Conservation (phyloP, 2,113 vertebrate genomes). For the Corydoras maculifer region DNA sequence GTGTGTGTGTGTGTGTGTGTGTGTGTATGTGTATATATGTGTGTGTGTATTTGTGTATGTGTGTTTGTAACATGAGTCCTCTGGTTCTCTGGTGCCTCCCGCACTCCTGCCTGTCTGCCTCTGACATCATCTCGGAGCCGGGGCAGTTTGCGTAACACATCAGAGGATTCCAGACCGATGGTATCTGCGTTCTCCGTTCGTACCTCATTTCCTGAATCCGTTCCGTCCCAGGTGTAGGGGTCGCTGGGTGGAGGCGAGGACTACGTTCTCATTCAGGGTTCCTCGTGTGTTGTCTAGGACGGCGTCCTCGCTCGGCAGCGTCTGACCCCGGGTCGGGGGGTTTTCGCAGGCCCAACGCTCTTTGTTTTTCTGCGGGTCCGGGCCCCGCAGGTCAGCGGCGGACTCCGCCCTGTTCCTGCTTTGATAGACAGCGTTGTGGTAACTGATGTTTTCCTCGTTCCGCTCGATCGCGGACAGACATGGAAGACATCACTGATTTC, state of each 20-base stretch:
- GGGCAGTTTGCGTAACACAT: conserved; percentile 59
- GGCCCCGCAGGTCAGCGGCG: conserved; percentile 60
- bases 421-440: conserved; percentile 61
- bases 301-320: not conserved
- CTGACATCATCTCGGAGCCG: conserved; percentile 55
- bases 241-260: not conserved
- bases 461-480: conserved; percentile 54
- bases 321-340: conserved; percentile 20
- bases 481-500: not conserved
- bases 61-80: conserved; percentile 24
- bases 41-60: not conserved
- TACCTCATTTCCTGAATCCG: not conserved
- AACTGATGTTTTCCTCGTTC: conserved; percentile 64
- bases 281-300: not conserved
- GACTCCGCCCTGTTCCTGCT: conserved; percentile 71
- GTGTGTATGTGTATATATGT: too few species aligned
- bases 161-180: conserved; percentile 64
- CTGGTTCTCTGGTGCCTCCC: conserved; percentile 26
- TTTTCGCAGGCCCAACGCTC: conserved; percentile 46
- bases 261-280: not conserved
- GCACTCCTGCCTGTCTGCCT: conserved; percentile 38
- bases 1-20: not conserved
- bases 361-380: conserved; percentile 66
- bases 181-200: conserved; percentile 50
- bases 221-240: not conserved